These are phyloP conservation scores for Drosophila anceps DNA, from an alignment of 2,888 invertebrate genomes.

Conservation along the genomic window DNA sequence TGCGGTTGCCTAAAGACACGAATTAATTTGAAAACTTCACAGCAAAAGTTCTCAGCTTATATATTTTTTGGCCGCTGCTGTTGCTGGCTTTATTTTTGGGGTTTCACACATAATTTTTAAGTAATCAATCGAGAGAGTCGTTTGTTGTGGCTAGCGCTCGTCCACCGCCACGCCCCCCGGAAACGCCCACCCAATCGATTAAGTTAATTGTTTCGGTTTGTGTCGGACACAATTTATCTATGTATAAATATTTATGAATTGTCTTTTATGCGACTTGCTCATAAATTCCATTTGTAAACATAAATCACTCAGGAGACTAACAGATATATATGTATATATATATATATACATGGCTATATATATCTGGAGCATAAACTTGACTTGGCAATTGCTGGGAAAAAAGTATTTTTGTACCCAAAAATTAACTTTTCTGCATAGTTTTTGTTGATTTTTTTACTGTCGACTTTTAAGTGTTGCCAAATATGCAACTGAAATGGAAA, in stretches of 20 bases:
- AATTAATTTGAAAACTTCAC: conserved; percentile 71
- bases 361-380: conserved; percentile 17
- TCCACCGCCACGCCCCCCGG: conserved; percentile 3
- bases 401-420: conserved; percentile 28
- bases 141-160: conserved; percentile 21
- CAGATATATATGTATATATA: background rate
- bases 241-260: conserved; percentile 66
- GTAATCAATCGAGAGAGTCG: conserved; percentile 62
- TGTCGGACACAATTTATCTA: conserved; percentile 9
- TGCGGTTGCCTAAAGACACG: conserved; percentile 59
- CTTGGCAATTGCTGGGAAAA: conserved; percentile 12
- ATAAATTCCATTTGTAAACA: conserved; percentile 44
- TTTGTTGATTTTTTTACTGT: conserved; percentile 1
- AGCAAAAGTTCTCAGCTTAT: conserved; percentile 39
- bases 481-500: conserved; percentile 45
- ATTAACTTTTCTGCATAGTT: conserved; percentile 45
- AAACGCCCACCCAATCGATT: conserved; percentile 71
- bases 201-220: conserved; percentile 61
- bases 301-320: conserved; percentile 41
- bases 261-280: conserved; percentile 27
- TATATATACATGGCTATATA: background rate
- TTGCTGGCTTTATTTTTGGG: conserved; percentile 29
- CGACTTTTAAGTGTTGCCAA: conserved; percentile 27
- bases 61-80: conserved; percentile 16
- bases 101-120: conserved; percentile 78